Conservation (phyloP, 2,888 invertebrate genomes). For the Parnassius glacialis region DNA sequence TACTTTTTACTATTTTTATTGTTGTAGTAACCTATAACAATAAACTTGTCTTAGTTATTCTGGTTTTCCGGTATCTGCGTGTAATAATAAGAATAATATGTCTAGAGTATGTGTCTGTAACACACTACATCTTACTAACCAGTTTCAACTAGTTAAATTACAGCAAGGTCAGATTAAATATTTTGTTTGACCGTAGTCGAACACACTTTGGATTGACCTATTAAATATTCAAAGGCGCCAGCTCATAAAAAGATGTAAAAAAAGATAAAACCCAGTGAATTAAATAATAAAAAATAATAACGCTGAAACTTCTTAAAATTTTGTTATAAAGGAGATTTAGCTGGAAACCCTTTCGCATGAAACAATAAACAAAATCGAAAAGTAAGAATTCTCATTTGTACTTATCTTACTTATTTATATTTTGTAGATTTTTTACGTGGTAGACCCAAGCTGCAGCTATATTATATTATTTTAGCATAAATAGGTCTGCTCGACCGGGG, state of each 20-base stretch:
- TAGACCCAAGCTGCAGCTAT: too few relatives aligned
- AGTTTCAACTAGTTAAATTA: not conserved
- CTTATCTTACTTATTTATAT: too few relatives aligned
- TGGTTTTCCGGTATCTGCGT: not conserved
- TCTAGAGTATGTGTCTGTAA: not conserved
- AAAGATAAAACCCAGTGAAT: not conserved
- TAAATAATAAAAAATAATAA: too few relatives aligned
- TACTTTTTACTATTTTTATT: not conserved
- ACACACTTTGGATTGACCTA: not conserved
- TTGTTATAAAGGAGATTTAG: too few relatives aligned
- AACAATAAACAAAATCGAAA: too few relatives aligned
- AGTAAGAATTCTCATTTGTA: too few relatives aligned
- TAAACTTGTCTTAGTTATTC: not conserved
- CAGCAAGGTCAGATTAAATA: not conserved
- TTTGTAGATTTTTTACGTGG: too few relatives aligned
- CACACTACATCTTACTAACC: not conserved
- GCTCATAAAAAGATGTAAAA: not conserved
- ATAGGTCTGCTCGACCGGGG: too few relatives aligned
- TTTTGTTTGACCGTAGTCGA: not conserved
- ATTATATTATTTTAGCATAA: too few relatives aligned
- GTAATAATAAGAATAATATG: conserved; percentile 1
- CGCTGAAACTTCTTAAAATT: too few relatives aligned
- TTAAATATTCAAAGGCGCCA: not conserved
- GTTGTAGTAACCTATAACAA: not conserved
- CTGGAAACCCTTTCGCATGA: too few relatives aligned